Base-by-base conservation (phyloP, 2,797 vertebrate genomes). In the Numenius phaeopus region DNA sequence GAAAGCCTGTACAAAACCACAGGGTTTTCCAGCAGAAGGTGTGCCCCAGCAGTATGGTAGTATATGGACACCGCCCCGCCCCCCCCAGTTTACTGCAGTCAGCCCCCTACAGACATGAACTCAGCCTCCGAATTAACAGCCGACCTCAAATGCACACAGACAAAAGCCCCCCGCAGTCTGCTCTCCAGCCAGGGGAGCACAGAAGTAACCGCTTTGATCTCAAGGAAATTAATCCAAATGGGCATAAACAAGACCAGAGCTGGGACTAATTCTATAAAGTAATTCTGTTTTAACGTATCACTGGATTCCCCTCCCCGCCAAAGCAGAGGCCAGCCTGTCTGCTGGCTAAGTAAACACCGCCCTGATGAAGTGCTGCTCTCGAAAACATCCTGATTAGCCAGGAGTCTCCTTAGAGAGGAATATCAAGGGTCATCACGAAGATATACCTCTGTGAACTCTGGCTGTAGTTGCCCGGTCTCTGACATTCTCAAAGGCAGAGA, bases 171-270 rank as follows among this genome's bases (percentile, higher is more conserved):
- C 49, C 69, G 86, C 55, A 80, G 47, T 18, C 75, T 77, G 64
- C 81, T 91, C 32, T 93, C 70, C 80, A 87, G 95, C 42, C 80
- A 89, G 50, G n/a, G 44, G 22, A 94, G 29, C 47, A 29, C 30
- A 88, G 13, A 80, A 89, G 30, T 70, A 73, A 92, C 27, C 37
- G 20, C 76, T 93, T 73, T 94, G 83, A 95, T 91, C 94, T 91
- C 58, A 94, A 81, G 62, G 72, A 94, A 93, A 88, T 93, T 70
- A 94, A 88, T 94, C 91, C 62, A 72, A 90, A 95, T 80, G 34
- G 30, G 64, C 73, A 70, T 83, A 94, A 96, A 86, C 37, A 86
- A 80, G 67, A 61, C 44, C 30, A n/a, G 58, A 77, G 20, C 73
- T 82, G 79, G 47, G 50, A 83, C 49, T 82, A 94, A 87, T 80